phyloP scores from a whole-genome alignment of 1,140 invertebrate species.

The Hycleus cichorii region DNA sequence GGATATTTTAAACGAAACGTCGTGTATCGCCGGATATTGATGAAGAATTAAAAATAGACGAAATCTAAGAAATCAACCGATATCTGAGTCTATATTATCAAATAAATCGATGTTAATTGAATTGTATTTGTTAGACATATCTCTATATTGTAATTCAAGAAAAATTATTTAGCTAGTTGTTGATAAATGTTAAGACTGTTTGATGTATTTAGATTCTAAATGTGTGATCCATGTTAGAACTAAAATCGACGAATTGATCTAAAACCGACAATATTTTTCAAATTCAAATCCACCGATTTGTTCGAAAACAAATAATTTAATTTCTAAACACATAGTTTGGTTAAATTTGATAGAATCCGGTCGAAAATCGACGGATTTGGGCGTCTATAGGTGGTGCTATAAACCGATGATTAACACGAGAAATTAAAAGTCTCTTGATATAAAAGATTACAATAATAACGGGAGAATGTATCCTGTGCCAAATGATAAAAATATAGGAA shows the following conservation, averaged over 20 bases:
- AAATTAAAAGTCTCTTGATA: conserved; percentile 1
- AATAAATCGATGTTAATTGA: conserved; percentile 3
- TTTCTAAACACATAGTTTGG: neutral
- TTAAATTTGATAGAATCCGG: conserved; percentile 2
- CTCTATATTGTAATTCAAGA: conserved; percentile 12
- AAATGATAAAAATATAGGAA: conserved; percentile 1
- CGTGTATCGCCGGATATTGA: too few species aligned
- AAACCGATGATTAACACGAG: conserved; percentile 1
- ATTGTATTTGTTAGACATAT: conserved; percentile 18
- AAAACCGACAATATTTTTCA: conserved; percentile 12
- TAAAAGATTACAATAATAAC: neutral
- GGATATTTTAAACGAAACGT: neutral
- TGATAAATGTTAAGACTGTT: conserved; percentile 14
- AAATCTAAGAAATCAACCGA: neutral
- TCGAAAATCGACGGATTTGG: conserved; percentile 4
- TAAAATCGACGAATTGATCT: too few species aligned
- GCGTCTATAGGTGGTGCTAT: conserved; percentile 9
- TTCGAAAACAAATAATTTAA: too few species aligned
- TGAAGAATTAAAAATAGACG: neutral
- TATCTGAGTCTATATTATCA: conserved; percentile 7
- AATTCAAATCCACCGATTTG: too few species aligned
- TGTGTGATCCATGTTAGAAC: conserved; percentile 16
- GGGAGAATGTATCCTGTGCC: conserved; percentile 4
- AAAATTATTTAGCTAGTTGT: conserved; percentile 8
- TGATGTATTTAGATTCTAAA: conserved; percentile 13